Base-by-base conservation (phyloP, 37 sponge, comb jelly and placozoan genomes). In the Bolinopsis microptera region DNA sequence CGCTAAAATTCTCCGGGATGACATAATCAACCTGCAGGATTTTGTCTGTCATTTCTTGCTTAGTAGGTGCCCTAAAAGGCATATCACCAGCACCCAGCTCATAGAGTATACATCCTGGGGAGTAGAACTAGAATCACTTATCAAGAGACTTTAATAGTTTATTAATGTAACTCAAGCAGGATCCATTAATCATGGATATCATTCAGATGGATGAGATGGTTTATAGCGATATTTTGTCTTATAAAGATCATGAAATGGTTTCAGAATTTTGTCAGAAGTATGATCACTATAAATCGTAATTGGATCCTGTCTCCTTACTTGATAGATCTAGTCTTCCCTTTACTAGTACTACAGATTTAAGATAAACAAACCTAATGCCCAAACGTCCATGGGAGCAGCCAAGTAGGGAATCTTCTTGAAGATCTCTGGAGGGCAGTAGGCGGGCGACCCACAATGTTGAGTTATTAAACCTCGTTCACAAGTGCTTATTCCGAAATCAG, bases 401-500 rank as follows among this genome's bases (percentile, higher is more conserved):
- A 3, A 24, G 31, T 72, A 72, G 26, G 75, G 75, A 5, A 30
- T 5, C 25, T 30, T 72, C 31, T 21, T 24, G n/a, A 72, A 30
- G 3, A 72, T 5, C 25, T 72, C 75, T 30, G 75, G 75, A 72
- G 75, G 75, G 18, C 75, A 72, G 75, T 24, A 27, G 31, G 75
- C 31, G n/a, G 25, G 25, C 13, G 75, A 30, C 2, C 75, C 75
- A 21, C 75, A 72, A 27, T 30, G 31, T 3, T 72, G 22, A 5
- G 26, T 72, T 24, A 72, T 8, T 24, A 72, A 8, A 72, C 25
- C 75, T 8, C 30, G 3, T 24, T 27, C 18, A 21, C 26, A 27
- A 27, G 75, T 27, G 31, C 75, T 72, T 5, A 72, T 72, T 24
- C 75, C 75, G 25, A 72, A 72, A 72, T 72, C 75, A 30, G 75